Conservation (phyloP, 2,797 vertebrate species). For the Salmo trutta region DNA sequence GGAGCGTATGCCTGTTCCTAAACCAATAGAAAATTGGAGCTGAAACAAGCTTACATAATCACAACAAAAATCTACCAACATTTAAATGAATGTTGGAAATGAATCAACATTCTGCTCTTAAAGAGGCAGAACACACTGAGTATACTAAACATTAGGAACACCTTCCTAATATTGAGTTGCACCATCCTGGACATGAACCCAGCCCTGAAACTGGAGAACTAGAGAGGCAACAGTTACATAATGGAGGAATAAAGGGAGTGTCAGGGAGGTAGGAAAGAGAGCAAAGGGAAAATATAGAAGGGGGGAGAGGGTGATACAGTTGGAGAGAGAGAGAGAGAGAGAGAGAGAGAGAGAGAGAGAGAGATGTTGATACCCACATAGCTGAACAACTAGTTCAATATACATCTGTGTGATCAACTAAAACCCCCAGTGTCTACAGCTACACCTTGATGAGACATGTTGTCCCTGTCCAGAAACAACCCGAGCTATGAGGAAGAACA, state of each 20-base stretch:
- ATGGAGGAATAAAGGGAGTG: neutral
- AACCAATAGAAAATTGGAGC: neutral
- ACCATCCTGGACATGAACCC: neutral
- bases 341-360: neutral
- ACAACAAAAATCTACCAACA: neutral
- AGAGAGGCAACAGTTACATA: neutral
- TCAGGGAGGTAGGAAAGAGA: neutral
- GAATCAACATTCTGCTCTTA: too few relatives aligned
- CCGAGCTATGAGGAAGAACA: too few relatives aligned
- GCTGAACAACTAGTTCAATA: too few relatives aligned
- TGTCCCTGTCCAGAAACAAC: too few relatives aligned
- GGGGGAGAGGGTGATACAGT: neutral
- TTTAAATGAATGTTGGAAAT: neutral
- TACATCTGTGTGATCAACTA: too few relatives aligned
- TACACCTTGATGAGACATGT: too few relatives aligned
- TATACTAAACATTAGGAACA: too few relatives aligned
- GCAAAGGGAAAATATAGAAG: neutral
- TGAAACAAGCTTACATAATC: neutral
- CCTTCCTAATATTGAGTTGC: too few relatives aligned
- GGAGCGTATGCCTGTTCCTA: neutral
- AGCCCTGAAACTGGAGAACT: neutral
- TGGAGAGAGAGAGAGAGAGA: neutral
- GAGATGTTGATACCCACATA: neutral
- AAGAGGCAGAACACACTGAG: too few relatives aligned
- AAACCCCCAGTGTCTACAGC: too few relatives aligned